Percentiles rank a stretch among this genome's conserved stretches.
These are phyloP conservation scores for Polyommatus icarus DNA, from an alignment of 2,888 invertebrate species.

Conservation along the genomic window DNA sequence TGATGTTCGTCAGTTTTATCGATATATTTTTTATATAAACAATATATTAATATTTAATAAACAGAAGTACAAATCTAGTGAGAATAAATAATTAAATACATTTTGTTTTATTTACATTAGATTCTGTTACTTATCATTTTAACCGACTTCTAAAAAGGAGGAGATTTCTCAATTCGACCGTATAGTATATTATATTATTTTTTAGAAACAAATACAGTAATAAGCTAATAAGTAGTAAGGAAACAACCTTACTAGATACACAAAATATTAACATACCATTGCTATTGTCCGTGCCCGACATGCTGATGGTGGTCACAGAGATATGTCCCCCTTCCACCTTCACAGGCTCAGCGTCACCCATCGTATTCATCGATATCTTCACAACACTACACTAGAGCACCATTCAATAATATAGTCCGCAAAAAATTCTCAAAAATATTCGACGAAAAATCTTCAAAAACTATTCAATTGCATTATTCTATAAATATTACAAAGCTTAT, in stretches of 20 bases:
- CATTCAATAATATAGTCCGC: slow-evolving; percentile 49
- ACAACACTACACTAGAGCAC: slow-evolving; percentile 68
- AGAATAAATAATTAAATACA: too few relatives aligned
- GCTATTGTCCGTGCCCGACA: slow-evolving; percentile 80
- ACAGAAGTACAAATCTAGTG: too few relatives aligned
- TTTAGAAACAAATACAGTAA: too few relatives aligned
- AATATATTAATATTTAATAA: too few relatives aligned
- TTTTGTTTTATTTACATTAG: too few relatives aligned
- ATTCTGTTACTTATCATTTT: too few relatives aligned
- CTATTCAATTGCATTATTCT: slow-evolving; percentile 53
- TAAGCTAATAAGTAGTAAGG: too few relatives aligned
- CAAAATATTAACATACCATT: slow-evolving; percentile 65
- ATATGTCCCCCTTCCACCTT: slow-evolving; percentile 82
- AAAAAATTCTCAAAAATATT: slow-evolving; percentile 59
- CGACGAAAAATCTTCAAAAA: slow-evolving; percentile 52
- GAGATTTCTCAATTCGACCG: too few relatives aligned
- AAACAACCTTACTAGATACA: not conserved
- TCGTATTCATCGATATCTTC: slow-evolving; percentile 60
- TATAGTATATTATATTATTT: too few relatives aligned
- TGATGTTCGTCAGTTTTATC: slow-evolving; percentile 23
- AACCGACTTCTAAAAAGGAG: too few relatives aligned
- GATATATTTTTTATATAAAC: not conserved
- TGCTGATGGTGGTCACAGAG: slow-evolving; percentile 90
- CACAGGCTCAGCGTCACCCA: slow-evolving; percentile 71
- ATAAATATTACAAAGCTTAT: slow-evolving; percentile 52